phyloP scores from a whole-genome alignment of 2,888 invertebrate genomes.

The Arctia plantaginis region DNA sequence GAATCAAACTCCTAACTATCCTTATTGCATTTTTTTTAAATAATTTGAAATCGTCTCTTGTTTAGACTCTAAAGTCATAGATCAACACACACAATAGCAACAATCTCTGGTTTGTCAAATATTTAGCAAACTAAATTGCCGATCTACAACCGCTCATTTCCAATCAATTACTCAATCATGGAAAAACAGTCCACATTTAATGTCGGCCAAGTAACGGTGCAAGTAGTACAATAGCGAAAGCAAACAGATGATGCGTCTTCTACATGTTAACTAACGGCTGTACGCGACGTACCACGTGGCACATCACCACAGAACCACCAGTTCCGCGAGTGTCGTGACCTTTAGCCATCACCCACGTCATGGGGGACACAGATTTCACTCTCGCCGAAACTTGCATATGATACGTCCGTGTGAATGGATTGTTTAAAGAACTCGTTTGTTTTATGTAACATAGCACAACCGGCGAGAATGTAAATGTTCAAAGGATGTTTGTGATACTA shows the following conservation, averaged over 20 bases:
- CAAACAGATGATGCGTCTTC: conserved; percentile 2
- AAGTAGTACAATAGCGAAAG: neutral
- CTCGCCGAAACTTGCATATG: conserved; percentile 19
- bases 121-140: no score
- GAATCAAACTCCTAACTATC: no score
- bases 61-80: no score
- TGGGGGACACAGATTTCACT: conserved; percentile 33
- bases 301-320: neutral
- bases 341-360: conserved; percentile 14
- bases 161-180: neutral
- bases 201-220: neutral
- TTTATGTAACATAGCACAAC: conserved; percentile 16
- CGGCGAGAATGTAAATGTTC: conserved; percentile 3
- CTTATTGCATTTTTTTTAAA: no score
- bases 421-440: conserved; percentile 19
- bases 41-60: no score
- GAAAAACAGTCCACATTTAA: neutral
- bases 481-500: conserved; percentile 1
- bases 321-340: conserved; percentile 17
- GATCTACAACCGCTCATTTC: no score
- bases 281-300: neutral
- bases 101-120: no score
- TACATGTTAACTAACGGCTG: neutral
- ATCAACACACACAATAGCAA: no score
- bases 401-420: conserved; percentile 14